Percentiles rank a stretch among this genome's conserved stretches.
Conservation (phyloP, 2,888 invertebrate species). For the Aradus depressus region DNA sequence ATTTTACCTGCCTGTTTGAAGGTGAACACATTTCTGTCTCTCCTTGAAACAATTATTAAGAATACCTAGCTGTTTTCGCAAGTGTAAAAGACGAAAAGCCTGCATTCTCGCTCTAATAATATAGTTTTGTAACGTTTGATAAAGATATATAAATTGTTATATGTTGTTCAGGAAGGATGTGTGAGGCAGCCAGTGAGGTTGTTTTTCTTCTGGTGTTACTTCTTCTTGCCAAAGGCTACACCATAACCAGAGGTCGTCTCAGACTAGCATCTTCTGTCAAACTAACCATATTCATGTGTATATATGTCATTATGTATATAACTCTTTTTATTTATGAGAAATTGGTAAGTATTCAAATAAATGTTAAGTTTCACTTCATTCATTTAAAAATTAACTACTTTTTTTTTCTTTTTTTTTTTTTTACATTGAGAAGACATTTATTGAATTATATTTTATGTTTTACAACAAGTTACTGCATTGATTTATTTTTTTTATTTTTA, state of each 20-base stretch:
- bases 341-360: slow-evolving; percentile 49
- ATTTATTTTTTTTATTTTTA: slow-evolving; percentile 20
- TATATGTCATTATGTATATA: slow-evolving; percentile 60
- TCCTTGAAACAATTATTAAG: not conserved
- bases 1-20: too few species aligned
- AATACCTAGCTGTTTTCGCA: not conserved
- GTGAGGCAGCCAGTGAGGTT: slow-evolving; percentile 61
- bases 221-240: slow-evolving; percentile 79
- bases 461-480: not conserved
- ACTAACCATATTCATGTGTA: slow-evolving; percentile 66
- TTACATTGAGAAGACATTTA: not conserved
- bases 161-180: slow-evolving; percentile 50
- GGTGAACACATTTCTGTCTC: not conserved
- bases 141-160: slow-evolving; percentile 4
- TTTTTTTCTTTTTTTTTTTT: too few species aligned
- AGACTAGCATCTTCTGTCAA: slow-evolving; percentile 60
- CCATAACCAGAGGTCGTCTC: slow-evolving; percentile 73
- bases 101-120: too few species aligned
- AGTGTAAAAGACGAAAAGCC: too few species aligned
- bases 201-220: slow-evolving; percentile 66
- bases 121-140: too few species aligned
- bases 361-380: not conserved
- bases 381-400: slow-evolving; percentile 1
- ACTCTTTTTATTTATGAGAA: slow-evolving; percentile 71
- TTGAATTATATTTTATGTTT: too few species aligned